Evolutionary conservation across 2,888 invertebrate genomes (phyloP), one percentile per base, ranked within the genome.

Genomic region (Drepana falcataria): DNA sequence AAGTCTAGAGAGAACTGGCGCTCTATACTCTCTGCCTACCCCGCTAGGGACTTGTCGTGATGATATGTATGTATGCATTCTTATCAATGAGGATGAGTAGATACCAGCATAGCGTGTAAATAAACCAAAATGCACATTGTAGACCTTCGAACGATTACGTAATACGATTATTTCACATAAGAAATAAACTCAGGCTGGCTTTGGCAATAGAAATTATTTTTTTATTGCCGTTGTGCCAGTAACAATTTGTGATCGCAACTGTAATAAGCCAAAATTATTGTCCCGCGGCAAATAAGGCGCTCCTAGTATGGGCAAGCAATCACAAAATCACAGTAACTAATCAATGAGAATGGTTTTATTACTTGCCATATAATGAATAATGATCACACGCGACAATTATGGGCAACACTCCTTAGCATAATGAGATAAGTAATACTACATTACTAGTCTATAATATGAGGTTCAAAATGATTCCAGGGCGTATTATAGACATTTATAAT

Each of bases 141-240:
- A 3, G 5, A 5, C 37, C 37, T 37, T 37, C 37, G 37, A 5
- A 5, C 37, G 3, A 37, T 37, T 37, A 37, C 37, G 37, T 4
- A 4, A 37, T 37, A 37, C 37, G 37, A 37, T 37, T 37, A 37
- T 37, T 37, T 3, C 37, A 37, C 37, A 37, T 37, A 37, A 37
- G 37, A 37, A 37, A 37, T 37, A 37, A 37, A 44, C 9, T 9
- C 9, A 44, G 3, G 6, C 9, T 4, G 44, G 44, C 44, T 9
- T 21, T 35, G 48, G 59, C 56, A 62, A 63, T 64, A 54, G 40
- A 63, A 63, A 66, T 67, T 66, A 61, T 62, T 55, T 54, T 40
- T 62, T 64, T 65, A 67, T 63, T 65, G 57, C 63, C 55, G 61
- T 59, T 58, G 40, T 51, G 44, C 44, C 44, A 44, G 44, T 9